Percentiles rank a stretch among this genome's conserved stretches.
Evolutionary conservation across 2,113 vertebrate species (phyloP).

Genomic region (Chrysochloris asiatica): DNA sequence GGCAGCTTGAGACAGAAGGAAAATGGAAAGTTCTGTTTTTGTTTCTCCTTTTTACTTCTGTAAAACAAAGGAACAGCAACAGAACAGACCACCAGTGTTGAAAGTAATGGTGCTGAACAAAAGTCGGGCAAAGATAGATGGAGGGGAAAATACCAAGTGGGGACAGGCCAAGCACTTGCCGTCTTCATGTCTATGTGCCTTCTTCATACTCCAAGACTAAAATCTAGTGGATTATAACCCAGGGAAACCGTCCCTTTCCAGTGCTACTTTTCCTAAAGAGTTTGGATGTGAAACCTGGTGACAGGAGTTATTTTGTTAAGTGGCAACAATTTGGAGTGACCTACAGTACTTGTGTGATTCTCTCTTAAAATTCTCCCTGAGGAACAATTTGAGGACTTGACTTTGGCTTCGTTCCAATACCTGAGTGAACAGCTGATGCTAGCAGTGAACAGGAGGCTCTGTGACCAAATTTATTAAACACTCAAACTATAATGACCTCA

Average conservation of each 20-base stretch:
- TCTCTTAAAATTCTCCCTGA: neutral
- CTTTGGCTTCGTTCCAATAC: slow-evolving; percentile 4
- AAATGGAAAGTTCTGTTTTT: slow-evolving; percentile 20
- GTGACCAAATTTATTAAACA: neutral
- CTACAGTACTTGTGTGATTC: neutral
- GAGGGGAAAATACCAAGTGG: slow-evolving; percentile 26
- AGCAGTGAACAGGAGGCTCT: neutral
- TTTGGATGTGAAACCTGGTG: neutral
- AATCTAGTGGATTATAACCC: neutral
- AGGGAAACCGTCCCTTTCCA: neutral
- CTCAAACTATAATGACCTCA: neutral
- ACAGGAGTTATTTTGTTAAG: slow-evolving; percentile 15
- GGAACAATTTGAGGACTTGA: neutral
- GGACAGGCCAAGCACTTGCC: neutral
- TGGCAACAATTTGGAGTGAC: neutral
- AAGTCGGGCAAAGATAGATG: neutral
- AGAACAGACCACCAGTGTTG: neutral
- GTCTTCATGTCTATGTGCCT: slow-evolving; percentile 2
- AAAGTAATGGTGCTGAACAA: slow-evolving; percentile 8
- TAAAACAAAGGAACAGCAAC: slow-evolving; percentile 25
- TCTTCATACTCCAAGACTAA: neutral
- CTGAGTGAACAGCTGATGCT: neutral
- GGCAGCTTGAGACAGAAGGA: neutral
- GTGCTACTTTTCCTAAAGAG: neutral
- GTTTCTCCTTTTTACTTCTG: neutral